Evolutionary conservation across 2,888 invertebrate species (phyloP).

Genomic region (Drosophila heteroneura): DNA sequence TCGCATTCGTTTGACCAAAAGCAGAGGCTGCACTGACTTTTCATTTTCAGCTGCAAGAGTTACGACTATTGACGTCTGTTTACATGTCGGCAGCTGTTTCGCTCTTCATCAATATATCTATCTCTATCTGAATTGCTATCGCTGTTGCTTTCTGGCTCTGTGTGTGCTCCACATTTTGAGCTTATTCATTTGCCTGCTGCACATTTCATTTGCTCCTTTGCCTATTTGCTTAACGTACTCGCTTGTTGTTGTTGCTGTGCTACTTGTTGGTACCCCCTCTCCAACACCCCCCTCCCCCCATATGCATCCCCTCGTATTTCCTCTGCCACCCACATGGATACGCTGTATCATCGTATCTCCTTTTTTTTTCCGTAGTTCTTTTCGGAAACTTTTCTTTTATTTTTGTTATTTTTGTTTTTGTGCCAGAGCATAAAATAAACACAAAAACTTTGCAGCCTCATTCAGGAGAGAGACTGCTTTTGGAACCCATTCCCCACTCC

Average conservation of each 20-base stretch:
- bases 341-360: conserved; percentile 42
- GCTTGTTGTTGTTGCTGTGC: conserved; percentile 43
- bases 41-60: conserved; percentile 51
- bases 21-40: conserved; percentile 51
- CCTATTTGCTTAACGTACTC: conserved; percentile 71
- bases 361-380: conserved; percentile 9
- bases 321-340: conserved; percentile 43
- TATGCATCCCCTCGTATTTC: not conserved
- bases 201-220: conserved; percentile 65
- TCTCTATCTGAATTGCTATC: conserved; percentile 19
- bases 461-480: conserved; percentile 51
- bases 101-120: conserved; percentile 11
- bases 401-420: conserved; percentile 35
- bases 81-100: conserved; percentile 28
- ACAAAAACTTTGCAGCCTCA: conserved; percentile 73
- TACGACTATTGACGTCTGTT: conserved; percentile 51
- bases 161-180: conserved; percentile 67
- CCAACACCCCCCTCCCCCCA: too few relatives aligned
- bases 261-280: conserved; percentile 41
- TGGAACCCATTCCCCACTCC: not conserved
- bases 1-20: conserved; percentile 55
- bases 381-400: conserved; percentile 36
- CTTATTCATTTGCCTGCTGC: conserved; percentile 69
- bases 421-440: conserved; percentile 65
- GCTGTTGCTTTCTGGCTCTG: conserved; percentile 21